Evolutionary conservation across 2,113 vertebrate species (phyloP), one percentile per base, ranked within the genome.

Genomic region (Oryzias curvinotus): DNA sequence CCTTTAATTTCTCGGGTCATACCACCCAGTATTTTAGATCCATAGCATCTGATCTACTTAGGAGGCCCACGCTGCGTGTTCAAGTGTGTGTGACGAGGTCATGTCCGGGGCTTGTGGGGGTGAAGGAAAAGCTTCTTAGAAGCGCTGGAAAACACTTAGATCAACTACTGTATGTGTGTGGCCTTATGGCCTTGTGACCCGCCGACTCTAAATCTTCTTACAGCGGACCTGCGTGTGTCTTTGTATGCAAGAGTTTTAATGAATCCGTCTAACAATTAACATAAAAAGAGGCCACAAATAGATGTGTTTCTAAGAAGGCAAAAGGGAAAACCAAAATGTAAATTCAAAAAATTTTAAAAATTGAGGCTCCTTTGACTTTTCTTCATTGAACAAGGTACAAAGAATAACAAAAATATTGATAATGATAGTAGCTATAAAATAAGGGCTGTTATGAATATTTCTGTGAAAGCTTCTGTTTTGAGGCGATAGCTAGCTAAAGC

Each of bases 31-130:
- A 61, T 73, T 75, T 84, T 70, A 85, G 86, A 83, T 84, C 85
- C 85, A 81, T 78, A 79, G 76, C 82, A 81, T 78, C 82, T 85
- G 85, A 90, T 85, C 86, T 82, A 76, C 78, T 90, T 87, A 87
- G 63, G 80, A 72, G 85, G 83, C 80, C 66, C 65, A 41, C 21
- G 25, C 55, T 23, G 23, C 49, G 67, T 65, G 60, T 44, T 28
- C 46, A 70, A 43, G 69, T 77, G 71, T 81, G 81, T 80, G 81
- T 67, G 80, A 75, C 57, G 66, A 80, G 85, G 85, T 89, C 85
- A 79, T 63, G 71, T 83, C 71, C 71, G 47, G 82, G 77, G 65
- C 76, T 73, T 3, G 16, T 66, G 69, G 62, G 77, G 74, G 76
- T 67, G 72, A 5, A 72, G 52, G 63, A 55, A 78, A 88, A 88